Evolutionary conservation across 1,140 invertebrate species (phyloP).

Genomic region (Drosophila dunni): DNA sequence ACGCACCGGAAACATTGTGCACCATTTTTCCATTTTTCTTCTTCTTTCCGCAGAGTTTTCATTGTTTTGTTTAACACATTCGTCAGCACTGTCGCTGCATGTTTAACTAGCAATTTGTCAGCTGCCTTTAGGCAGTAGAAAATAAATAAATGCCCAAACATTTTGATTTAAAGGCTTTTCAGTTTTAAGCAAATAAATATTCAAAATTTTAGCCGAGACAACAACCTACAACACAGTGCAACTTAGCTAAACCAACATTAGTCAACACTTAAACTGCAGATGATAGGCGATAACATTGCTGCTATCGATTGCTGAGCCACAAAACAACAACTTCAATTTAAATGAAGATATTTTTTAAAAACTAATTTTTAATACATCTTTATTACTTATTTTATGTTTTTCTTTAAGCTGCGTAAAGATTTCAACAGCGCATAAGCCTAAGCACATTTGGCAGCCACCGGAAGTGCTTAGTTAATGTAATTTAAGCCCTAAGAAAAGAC

Average conservation of each 20-base stretch:
- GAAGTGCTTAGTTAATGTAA: conserved; percentile 55
- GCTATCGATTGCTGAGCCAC: background rate
- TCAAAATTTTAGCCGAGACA: conserved; percentile 23
- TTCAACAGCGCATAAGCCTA: background rate
- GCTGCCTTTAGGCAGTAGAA: conserved; percentile 23
- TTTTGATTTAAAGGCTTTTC: conserved; percentile 12
- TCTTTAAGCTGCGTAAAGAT: background rate
- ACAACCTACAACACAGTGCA: conserved; percentile 8
- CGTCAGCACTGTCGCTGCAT: conserved; percentile 46
- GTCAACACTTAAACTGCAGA: conserved; percentile 1
- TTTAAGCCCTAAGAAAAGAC: conserved; percentile 39
- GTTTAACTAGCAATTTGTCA: conserved; percentile 51
- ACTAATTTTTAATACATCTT: too few relatives aligned
- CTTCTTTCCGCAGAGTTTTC: conserved; percentile 63
- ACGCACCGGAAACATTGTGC: conserved; percentile 62
- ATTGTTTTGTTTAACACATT: conserved; percentile 58
- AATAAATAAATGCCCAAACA: background rate
- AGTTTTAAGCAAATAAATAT: background rate
- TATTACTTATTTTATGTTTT: background rate
- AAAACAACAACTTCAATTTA: background rate
- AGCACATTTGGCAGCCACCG: conserved; percentile 18
- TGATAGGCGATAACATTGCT: background rate
- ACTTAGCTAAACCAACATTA: background rate
- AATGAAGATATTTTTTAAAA: background rate
- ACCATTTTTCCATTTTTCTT: conserved; percentile 55